Base-by-base conservation (phyloP, 2,113 vertebrate genomes). In the Cyprinodon tularosa region DNA sequence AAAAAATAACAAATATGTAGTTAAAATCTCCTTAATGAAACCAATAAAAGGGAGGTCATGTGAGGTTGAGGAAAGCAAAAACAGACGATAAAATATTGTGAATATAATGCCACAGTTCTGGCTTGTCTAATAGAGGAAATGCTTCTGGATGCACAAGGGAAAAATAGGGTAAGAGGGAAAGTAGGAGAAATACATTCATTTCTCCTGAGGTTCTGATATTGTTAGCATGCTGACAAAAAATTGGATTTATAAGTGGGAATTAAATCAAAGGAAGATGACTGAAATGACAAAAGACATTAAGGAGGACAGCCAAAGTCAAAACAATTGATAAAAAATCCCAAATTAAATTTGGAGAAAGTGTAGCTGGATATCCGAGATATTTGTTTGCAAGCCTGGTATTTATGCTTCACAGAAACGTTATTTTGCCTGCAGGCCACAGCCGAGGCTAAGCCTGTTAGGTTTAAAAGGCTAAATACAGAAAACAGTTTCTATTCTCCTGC, bases 331-430 rank as follows among this genome's bases (percentile, higher is more conserved):
- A 36, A 57, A 71, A 75, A 39, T 61, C 69, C n/a, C 53, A 77
- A 85, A 88, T 88, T 12, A 70, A 7, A 78, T 85, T 87, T 79
- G 75, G 13, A 15, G 62, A 62, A 84, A 79, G 64, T 74, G 61
- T 63, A 76, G 22, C 38, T 66, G 14, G 76, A 20, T 29, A 80
- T 72, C 59, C n/a, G 48, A 82, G 82, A 83, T 69, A 50, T 80
- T 73, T 86, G 82, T 84, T 88, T 74, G 63, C 73, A 13, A 74
- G 29, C 15, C 3, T 22, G 42, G 65, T 13, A 20, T 47, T 65
- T 36, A 37, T 39, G 66, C 63, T 38, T 53, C 50, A 53, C 17
- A 53, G 3, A 5, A 6, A 20, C 8, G 5, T 53, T 53, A 13
- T 53, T 53, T 53, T 53, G 48, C 4, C 48, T 6, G 12, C 17